phyloP scores from a whole-genome alignment of 2,113 vertebrate species.

The Ageneiosus marmoratus region DNA sequence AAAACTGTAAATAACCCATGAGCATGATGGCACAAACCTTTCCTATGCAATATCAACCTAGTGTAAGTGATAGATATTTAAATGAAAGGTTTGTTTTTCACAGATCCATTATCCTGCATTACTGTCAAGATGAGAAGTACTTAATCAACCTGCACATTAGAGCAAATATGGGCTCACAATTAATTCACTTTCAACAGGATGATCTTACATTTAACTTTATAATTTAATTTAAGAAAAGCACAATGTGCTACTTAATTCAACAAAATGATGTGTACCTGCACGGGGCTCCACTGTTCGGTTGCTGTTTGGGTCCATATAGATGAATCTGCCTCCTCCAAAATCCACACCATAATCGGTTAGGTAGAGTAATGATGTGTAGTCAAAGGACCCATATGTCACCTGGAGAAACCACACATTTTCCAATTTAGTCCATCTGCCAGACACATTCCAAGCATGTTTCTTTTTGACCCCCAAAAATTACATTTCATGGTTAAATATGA shows the following conservation, averaged over 20 bases:
- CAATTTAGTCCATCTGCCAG: neutral
- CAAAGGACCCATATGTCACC: conserved; percentile 95
- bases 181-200: neutral
- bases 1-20: neutral
- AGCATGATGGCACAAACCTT: neutral
- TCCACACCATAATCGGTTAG: conserved; percentile 88
- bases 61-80: neutral
- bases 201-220: neutral
- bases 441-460: neutral
- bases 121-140: neutral
- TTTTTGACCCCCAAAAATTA: neutral
- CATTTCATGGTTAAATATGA: neutral
- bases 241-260: neutral
- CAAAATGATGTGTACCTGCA: conserved; percentile 71
- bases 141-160: neutral
- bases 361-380: conserved; percentile 93
- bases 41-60: neutral
- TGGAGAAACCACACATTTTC: conserved; percentile 54
- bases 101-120: neutral
- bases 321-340: conserved; percentile 87
- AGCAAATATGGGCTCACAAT: neutral
- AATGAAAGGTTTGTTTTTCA: neutral
- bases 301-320: conserved; percentile 86
- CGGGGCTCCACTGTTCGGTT: conserved; percentile 90
- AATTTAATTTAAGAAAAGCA: neutral